A percentile compares a stretch with the other conserved stretches of the same genome.
Evolutionary conservation across 2,113 vertebrate species (phyloP).

Genomic region (Cyphomyrus discorhynchus): DNA sequence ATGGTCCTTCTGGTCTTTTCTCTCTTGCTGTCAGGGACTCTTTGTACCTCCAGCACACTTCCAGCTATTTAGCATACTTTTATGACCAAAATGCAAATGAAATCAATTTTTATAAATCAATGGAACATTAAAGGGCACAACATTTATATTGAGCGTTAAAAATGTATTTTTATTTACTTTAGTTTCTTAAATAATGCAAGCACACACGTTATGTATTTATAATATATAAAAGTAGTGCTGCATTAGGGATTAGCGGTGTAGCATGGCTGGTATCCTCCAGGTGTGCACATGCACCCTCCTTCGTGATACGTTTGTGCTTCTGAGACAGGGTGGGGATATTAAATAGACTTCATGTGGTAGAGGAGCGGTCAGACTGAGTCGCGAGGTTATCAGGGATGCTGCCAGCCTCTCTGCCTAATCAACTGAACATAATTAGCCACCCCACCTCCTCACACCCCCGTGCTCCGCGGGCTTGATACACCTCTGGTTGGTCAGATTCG

Average conservation of each 20-base stretch:
- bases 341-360: conserved; percentile 41
- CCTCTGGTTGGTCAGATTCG: not conserved
- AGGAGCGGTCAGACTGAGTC: conserved; percentile 35
- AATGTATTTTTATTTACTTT: not conserved
- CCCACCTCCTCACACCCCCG: not conserved
- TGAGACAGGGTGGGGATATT: not conserved
- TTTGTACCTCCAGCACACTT: not conserved
- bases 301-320: not conserved
- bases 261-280: not conserved
- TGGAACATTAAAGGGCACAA: not conserved
- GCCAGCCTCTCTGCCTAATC: conserved; percentile 60
- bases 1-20: not conserved
- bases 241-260: not conserved
- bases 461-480: not conserved
- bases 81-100: not conserved
- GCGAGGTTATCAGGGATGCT: conserved; percentile 51
- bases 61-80: not conserved
- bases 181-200: not conserved
- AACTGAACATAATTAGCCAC: conserved; percentile 53
- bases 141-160: not conserved
- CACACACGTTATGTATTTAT: not conserved
- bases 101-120: not conserved
- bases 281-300: not conserved
- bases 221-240: not conserved
- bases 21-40: not conserved